Base-by-base conservation (phyloP, 53 echinoderm and acorn worm genomes). In the Patiria pectinifera region DNA sequence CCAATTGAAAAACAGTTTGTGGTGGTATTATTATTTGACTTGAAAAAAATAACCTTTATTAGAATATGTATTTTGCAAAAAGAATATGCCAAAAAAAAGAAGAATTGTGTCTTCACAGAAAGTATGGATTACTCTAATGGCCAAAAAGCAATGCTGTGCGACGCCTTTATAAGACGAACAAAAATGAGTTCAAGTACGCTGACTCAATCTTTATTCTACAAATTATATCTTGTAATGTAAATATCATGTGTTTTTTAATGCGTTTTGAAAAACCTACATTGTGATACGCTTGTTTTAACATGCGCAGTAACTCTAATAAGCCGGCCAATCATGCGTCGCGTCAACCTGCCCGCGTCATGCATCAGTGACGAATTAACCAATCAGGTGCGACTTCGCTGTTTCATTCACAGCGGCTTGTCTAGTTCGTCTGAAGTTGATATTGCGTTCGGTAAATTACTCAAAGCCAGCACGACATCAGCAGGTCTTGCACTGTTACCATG, bases 301-400 rank as follows among this genome's bases (percentile, higher is more conserved):
- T 26, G 60, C 22, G 11, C 61, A 25, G 87, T 8, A 16, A 23
- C 18, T 76, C 60, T 60, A 87, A 87, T 87, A 87, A 87, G 58
- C 25, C 26, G 59, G 71, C 87, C 87, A 59, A 87, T 78, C 25
- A 87, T 23, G 87, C 87, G 49, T 87, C 78, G 78, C 87, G 60
- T 59, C 21, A 23, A 14, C 74, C 77, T 60, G 77, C 15, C 60
- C 60, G 78, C 78, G 77, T 87, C 75, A 78, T 77, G 78, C 59
- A 61, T 77, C 78, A 24, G 23, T 18, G 76, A 60, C 12, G 14
- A 21, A 7, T 7, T 59, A 87, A 43, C 87, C 78, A 87, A 77
- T 77, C 76, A 61, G 87, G 61, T 75, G 87, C 44, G 77, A 61
- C 87, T 23, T 74, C 46, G 0, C 45, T 8, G 19, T 15, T 45